These are phyloP conservation scores for Hemichromis elongatus DNA, from an alignment of 2,113 vertebrate species.

Conservation along the genomic window DNA sequence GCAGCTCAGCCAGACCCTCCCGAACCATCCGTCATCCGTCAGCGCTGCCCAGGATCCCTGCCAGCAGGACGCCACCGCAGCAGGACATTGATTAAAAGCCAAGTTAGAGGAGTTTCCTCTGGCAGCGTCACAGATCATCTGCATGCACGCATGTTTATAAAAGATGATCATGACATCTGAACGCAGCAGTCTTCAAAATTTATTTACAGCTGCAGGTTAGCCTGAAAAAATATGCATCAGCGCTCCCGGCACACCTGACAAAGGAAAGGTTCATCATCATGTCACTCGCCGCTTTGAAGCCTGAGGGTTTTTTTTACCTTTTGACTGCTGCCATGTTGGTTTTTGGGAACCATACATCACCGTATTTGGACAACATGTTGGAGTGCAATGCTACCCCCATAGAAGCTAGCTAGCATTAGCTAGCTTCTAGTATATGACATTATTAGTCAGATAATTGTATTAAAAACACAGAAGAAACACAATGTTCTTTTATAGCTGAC, in stretches of 20 bases:
- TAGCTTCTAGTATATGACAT: neutral
- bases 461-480: neutral
- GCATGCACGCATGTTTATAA: neutral
- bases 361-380: neutral
- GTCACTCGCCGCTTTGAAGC: neutral
- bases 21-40: neutral
- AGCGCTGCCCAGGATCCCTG: neutral
- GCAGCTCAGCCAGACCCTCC: neutral
- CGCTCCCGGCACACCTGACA: accelerated
- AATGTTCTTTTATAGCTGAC: neutral
- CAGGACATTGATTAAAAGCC: neutral
- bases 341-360: neutral
- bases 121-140: neutral
- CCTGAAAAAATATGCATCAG: neutral
- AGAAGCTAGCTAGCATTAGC: neutral
- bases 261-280: neutral
- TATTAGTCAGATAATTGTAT: accelerated
- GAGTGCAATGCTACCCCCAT: accelerated
- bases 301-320: neutral
- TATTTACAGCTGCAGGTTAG: neutral
- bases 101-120: neutral
- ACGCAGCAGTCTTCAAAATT: neutral
- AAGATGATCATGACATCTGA: neutral
- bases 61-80: neutral
- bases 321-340: neutral